Conservation (phyloP, 2,888 invertebrate species). For the Agonum fuliginosum region DNA sequence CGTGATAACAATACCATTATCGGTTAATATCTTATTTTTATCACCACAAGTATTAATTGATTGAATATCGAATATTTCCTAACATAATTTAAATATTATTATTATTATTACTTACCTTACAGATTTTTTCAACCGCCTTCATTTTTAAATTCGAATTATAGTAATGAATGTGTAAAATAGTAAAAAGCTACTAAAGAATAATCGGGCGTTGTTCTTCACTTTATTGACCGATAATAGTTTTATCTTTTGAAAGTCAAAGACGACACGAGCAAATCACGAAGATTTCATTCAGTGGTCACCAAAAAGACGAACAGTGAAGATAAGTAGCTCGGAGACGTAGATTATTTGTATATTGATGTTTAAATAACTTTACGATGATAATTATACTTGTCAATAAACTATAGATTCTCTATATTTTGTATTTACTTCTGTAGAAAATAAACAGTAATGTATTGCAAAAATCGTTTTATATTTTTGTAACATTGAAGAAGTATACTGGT, state of each 20-base stretch:
- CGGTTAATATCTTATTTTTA: not conserved
- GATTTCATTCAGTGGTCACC: constrained; percentile 21
- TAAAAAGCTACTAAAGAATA: not conserved
- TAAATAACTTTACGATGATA: not conserved
- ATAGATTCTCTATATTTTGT: not conserved
- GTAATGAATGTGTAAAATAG: no score
- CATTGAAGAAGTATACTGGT: not conserved
- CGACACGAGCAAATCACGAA: constrained; percentile 10
- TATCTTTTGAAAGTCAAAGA: constrained; percentile 19
- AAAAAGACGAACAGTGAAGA: not conserved
- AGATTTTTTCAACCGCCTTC: constrained; percentile 14
- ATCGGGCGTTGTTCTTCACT: not conserved
- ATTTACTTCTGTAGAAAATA: no score
- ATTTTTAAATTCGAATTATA: no score
- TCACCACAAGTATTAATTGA: not conserved
- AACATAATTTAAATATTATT: not conserved
- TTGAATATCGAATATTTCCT: not conserved
- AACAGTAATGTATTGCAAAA: not conserved
- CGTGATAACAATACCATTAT: not conserved
- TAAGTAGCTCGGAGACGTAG: no score
- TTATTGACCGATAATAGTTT: constrained; percentile 22
- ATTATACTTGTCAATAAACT: not conserved
- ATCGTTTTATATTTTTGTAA: no score
- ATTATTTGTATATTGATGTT: not conserved
- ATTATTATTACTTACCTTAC: not conserved